Base-by-base conservation (phyloP, 2,113 vertebrate genomes). In the Sturnus vulgaris region DNA sequence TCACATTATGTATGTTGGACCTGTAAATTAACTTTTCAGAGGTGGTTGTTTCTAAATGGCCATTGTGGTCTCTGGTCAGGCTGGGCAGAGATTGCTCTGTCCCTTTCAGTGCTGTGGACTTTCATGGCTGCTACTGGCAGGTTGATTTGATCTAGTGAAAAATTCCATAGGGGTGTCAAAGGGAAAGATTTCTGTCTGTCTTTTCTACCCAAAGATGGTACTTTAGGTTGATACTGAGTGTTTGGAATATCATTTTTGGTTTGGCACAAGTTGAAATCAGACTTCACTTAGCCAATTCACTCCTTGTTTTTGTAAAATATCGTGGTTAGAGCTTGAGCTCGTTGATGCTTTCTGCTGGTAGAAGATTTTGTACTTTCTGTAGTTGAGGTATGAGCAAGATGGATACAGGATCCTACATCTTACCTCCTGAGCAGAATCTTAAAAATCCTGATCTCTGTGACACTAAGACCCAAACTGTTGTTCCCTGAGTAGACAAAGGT, bases 141-240 rank as follows among this genome's bases (percentile, higher is more conserved):
- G 31, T 86, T 63, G 88, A 46, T 57, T 79, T 16, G 59, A 94
- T 56, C 65, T 27, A 31, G 27, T 56, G 65, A 33, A 55, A 44
- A 86, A 59, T 35, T 56, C 76, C 5, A 0, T 70, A 55, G 69
- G 44, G 64, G 59, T 92, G 59, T 92, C 82, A 86, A 88, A 93
- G 85, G 95, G 94, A 81, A 90, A 56, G 91, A 82, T 73, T 57
- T 90, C 77, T 76, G 39, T 44, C 91, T 79, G 61, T 65, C 61
- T 89, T 90, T 92, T 65, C 68, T 95, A 28, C 93, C 95, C 83
- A 90, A 86, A 96, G 93, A 90, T 49, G 92, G 88, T 95, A 97
- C 90, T 95, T 92, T 5, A 89, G 72, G 35, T 89, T 42, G 17
- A 55, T 84, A 23, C 68, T 88, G 87, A 5, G 7, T 56, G 11